Percentiles rank a stretch among this genome's conserved stretches.
phyloP scores from a whole-genome alignment of 2,797 vertebrate species.

The Aldrovandia affinis region DNA sequence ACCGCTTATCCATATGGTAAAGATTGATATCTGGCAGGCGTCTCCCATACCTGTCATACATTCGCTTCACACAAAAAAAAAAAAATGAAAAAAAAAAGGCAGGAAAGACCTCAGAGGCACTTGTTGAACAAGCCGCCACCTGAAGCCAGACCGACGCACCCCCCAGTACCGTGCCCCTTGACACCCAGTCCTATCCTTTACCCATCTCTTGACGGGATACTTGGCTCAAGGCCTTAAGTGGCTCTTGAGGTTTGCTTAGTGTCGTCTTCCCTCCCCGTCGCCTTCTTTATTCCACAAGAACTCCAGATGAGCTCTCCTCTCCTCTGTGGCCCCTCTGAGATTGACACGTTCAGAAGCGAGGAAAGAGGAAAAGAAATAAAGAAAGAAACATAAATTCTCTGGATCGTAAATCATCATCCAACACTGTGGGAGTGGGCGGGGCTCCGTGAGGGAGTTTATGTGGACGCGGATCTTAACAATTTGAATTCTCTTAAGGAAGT shows the following conservation, averaged over 20 bases:
- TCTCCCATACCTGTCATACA: constrained; percentile 43
- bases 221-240: constrained; percentile 1
- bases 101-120: not conserved
- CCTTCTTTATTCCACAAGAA: constrained; percentile 15
- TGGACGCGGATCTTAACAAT: constrained; percentile 32
- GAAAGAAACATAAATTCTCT: constrained; percentile 21
- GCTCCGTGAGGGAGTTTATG: constrained; percentile 26
- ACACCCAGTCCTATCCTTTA: constrained; percentile 26
- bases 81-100: not conserved
- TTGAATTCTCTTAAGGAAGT: not conserved
- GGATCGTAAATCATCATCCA: constrained; percentile 44
- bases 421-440: constrained; percentile 23
- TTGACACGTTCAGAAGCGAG: constrained; percentile 1
- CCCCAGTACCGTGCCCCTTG: constrained; percentile 16
- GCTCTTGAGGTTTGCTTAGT: constrained; percentile 5
- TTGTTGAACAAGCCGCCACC: constrained; percentile 21
- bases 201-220: constrained; percentile 19
- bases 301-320: constrained; percentile 15
- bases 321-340: not conserved
- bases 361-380: not conserved
- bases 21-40: constrained; percentile 58
- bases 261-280: not conserved
- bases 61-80: not conserved
- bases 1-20: constrained; percentile 56
- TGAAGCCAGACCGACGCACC: constrained; percentile 12